Evolutionary conservation across 1,140 invertebrate genomes (phyloP).

Genomic region (Galleria mellonella): DNA sequence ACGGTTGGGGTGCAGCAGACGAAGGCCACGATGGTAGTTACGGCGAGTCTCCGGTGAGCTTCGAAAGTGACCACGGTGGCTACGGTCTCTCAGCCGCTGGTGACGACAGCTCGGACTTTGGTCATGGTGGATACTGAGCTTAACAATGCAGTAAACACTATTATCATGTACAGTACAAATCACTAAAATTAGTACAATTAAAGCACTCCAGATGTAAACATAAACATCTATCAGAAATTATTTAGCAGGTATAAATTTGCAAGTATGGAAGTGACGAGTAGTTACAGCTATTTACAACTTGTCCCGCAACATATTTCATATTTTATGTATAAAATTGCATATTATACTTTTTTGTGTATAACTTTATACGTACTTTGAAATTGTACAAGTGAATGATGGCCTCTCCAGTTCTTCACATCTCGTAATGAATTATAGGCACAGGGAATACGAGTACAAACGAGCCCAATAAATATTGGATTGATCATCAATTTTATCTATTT

Average conservation of each 20-base stretch:
- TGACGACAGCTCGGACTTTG: constrained; percentile 29
- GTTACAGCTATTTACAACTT: too few species aligned
- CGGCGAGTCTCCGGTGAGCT: constrained; percentile 48
- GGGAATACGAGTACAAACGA: background rate
- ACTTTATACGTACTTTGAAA: too few species aligned
- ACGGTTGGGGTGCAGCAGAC: constrained; percentile 55
- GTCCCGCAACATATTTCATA: too few species aligned
- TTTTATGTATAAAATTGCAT: too few species aligned
- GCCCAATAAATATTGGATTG: background rate
- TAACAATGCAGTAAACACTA: background rate
- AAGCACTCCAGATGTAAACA: too few species aligned
- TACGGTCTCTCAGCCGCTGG: constrained; percentile 39
- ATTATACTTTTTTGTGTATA: too few species aligned
- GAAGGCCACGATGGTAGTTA: constrained; percentile 40
- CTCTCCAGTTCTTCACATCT: too few species aligned
- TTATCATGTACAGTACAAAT: background rate
- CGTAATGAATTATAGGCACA: background rate
- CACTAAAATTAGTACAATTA: too few species aligned
- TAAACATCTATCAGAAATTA: too few species aligned
- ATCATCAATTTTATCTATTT: constrained; percentile 4
- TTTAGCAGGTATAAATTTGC: too few species aligned
- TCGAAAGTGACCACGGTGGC: constrained; percentile 47
- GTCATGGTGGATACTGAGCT: constrained; percentile 11
- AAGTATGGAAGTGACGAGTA: too few species aligned
- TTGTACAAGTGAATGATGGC: too few species aligned